Evolutionary conservation across 2,113 vertebrate genomes (phyloP), one percentile per base, ranked within the genome.

Genomic region (Catharus minimus): DNA sequence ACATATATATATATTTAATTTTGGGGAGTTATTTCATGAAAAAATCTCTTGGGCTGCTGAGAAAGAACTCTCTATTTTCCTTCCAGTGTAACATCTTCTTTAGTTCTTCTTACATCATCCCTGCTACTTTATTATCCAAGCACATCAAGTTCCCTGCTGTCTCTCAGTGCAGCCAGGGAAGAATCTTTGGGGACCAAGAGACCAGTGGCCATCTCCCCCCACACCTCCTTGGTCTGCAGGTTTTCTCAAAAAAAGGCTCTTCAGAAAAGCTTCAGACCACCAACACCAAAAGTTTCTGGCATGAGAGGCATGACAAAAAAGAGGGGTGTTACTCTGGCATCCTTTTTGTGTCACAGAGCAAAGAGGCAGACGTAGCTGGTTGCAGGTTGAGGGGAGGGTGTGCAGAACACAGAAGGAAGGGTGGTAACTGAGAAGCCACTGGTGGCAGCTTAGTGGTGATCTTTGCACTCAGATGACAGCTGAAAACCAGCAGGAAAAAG

Each of bases 371-470:
- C 3, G 52, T 23, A 28, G 30, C 19, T 46, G 39, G 23, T 2
- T 1, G 1, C 57, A n/a, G 49, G 15, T 5, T 71, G 27, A 20
- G 26, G 19, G 26, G 61, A n/a, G 18, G n/a, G 4, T 0, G 0
- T 73, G 56, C 23, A 56, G 83, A 47, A 1, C 49, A 32, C 50
- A 39, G 55, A 55, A 60, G 30, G 49, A 52, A n/a, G 15, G 32
- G 3, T 77, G 46, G 2, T 32, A 21, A 20, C 10, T 38, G 50
- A 22, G 28, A 7, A 43, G 24, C 58, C 53, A 44, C 36, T 56
- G 49, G 21, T 41, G 39, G 30, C 28, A 74, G 32, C 24, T 11
- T 43, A 4, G 28, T 17, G 23, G 17, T 67, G 52, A 36, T 44
- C 30, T 65, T 41, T 60, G 36, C 32, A 21, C 19, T 85, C 46